phyloP scores from a whole-genome alignment of 2,797 vertebrate species.

The Propithecus perrieri region DNA sequence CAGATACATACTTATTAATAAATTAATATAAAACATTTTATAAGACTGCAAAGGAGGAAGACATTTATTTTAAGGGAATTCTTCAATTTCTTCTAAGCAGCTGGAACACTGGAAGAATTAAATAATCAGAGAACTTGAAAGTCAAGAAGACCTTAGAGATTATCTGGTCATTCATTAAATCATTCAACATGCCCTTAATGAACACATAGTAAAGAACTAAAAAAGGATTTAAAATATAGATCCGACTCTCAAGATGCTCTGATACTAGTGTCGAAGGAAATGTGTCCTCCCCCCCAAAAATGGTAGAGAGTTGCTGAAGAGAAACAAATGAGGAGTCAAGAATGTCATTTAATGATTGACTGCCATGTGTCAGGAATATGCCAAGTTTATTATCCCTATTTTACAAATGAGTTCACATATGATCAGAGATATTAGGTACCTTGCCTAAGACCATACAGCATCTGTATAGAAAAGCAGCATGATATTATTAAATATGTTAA shows the following conservation, averaged over 20 bases:
- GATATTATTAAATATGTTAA: neutral
- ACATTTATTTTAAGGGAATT: neutral
- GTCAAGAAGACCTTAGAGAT: neutral
- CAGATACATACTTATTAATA: neutral
- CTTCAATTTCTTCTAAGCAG: constrained; percentile 17
- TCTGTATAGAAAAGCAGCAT: neutral
- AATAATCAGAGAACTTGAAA: constrained; percentile 14
- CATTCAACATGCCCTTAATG: neutral
- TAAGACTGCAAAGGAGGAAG: neutral
- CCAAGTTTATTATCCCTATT: neutral
- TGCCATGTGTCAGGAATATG: neutral
- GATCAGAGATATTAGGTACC: neutral
- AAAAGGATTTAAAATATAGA: neutral
- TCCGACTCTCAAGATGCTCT: neutral
- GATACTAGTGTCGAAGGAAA: neutral
- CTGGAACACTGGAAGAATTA: constrained; percentile 12
- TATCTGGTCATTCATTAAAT: neutral
- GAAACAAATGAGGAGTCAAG: neutral
- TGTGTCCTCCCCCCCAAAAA: neutral
- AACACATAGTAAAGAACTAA: neutral
- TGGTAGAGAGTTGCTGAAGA: neutral
- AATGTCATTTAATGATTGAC: neutral
- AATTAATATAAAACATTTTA: neutral
- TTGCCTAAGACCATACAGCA: neutral
- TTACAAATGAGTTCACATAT: neutral